Conservation (phyloP, 2,888 invertebrate genomes). For the Aphidoletes aphidimyza region DNA sequence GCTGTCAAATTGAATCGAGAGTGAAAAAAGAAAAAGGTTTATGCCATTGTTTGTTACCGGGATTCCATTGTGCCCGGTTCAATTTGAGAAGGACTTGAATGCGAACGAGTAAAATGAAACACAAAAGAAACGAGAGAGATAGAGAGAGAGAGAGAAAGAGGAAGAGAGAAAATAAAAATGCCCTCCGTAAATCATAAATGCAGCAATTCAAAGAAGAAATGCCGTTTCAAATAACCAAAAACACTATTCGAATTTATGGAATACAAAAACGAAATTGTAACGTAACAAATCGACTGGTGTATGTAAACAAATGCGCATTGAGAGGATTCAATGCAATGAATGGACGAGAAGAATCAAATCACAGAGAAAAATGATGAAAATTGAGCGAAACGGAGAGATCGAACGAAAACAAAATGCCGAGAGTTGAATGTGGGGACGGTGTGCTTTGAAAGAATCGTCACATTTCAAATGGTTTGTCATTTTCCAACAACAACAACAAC, state of each 20-base stretch:
- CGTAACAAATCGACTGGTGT: slow-evolving; percentile 53
- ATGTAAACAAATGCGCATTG: slow-evolving; percentile 50
- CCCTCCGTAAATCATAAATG: slow-evolving; percentile 45
- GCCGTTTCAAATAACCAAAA: neutral
- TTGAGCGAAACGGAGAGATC: neutral
- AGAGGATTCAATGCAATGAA: neutral
- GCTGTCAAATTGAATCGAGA: slow-evolving; percentile 15
- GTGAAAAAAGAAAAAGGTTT: neutral
- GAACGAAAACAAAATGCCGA: slow-evolving; percentile 12
- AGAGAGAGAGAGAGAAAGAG: no score
- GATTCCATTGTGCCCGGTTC: neutral
- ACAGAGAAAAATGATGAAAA: neutral
- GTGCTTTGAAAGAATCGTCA: neutral
- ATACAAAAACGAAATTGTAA: slow-evolving; percentile 30
- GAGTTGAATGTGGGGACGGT: no score
- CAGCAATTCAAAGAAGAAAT: neutral
- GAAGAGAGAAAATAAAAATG: neutral
- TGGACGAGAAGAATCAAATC: neutral
- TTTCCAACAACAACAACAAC: no score
- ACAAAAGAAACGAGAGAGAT: no score
- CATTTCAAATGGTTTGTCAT: slow-evolving; percentile 15
- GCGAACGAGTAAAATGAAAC: no score
- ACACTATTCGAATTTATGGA: neutral
- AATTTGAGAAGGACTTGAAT: neutral
- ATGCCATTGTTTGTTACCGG: neutral